These are phyloP conservation scores for Distichodus sexfasciatus DNA, from an alignment of 2,797 vertebrate genomes.

Conservation along the genomic window DNA sequence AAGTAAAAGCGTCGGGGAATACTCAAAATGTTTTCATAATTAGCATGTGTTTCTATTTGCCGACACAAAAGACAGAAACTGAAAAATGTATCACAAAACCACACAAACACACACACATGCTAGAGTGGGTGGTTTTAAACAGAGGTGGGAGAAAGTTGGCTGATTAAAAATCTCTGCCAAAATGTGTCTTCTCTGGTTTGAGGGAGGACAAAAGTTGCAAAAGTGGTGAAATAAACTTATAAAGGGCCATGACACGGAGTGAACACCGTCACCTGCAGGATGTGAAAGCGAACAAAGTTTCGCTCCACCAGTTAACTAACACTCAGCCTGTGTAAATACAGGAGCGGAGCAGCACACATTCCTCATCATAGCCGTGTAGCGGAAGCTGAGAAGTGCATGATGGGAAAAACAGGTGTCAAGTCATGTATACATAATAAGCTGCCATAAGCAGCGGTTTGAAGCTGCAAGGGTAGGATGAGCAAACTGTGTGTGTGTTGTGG, in stretches of 20 bases:
- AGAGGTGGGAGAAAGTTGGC: neutral
- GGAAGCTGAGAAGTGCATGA: neutral
- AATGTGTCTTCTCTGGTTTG: neutral
- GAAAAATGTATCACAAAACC: neutral
- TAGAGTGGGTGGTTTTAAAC: conserved; percentile 25
- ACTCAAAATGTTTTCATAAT: too few relatives aligned
- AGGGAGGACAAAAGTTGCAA: neutral
- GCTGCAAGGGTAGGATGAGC: neutral
- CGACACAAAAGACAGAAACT: neutral
- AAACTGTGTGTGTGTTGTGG: too few relatives aligned
- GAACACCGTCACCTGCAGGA: neutral
- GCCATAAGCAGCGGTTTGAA: conserved; percentile 24
- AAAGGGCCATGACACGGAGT: neutral
- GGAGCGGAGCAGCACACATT: neutral
- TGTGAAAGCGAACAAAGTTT: neutral
- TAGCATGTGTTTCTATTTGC: too few relatives aligned
- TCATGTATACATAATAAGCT: neutral
- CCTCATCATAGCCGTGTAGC: neutral
- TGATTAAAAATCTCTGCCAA: too few relatives aligned
- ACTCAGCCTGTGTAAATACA: neutral
- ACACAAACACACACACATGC: neutral
- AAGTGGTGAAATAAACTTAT: neutral
- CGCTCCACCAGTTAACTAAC: neutral
- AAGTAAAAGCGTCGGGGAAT: too few relatives aligned
- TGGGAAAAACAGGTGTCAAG: neutral